Evolutionary conservation across 2,888 invertebrate genomes (phyloP).

Genomic region (Gonocerus acuteangulatus): DNA sequence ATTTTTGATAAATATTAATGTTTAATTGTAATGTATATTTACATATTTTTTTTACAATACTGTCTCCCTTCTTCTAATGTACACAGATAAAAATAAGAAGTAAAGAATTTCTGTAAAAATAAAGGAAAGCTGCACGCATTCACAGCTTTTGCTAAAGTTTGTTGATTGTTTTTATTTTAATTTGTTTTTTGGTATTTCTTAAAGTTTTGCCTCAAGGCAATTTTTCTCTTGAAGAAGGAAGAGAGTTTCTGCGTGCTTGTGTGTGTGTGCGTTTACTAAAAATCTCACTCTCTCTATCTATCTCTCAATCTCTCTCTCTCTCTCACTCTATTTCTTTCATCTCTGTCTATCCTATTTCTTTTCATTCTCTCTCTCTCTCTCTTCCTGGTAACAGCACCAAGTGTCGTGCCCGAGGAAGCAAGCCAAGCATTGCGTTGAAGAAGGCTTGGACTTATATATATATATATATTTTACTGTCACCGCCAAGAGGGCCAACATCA

Average conservation of each 20-base stretch:
- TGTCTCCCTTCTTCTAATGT: conserved; percentile 21
- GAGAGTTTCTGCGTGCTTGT: conserved; percentile 18
- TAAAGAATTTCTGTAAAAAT: neutral
- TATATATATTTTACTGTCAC: conserved; percentile 3
- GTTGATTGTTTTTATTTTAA: neutral
- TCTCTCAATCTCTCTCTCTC: neutral
- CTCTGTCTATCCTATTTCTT: conserved; percentile 14
- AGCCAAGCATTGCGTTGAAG: conserved; percentile 13
- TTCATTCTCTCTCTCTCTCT: conserved; percentile 36
- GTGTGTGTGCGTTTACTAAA: conserved; percentile 9
- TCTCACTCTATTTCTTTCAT: conserved; percentile 15
- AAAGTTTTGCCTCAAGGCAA: conserved; percentile 12
- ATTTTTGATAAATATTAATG: neutral
- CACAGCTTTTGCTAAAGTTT: conserved; percentile 25
- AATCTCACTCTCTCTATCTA: conserved; percentile 2
- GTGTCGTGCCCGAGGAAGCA: conserved; percentile 48
- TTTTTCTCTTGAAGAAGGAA: conserved; percentile 22
- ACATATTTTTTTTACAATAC: conserved; percentile 4
- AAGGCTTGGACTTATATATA: conserved; percentile 17
- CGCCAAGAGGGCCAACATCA: conserved; percentile 17
- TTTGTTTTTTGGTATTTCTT: neutral
- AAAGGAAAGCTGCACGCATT: conserved; percentile 18
- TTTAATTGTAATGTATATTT: neutral
- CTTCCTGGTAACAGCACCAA: conserved; percentile 45
- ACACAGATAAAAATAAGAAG: neutral